Percentiles rank a stretch among this genome's conserved stretches.
These are phyloP conservation scores for Apodemus speciosus DNA, from an alignment of 2,113 vertebrate genomes.

Conservation along the genomic window DNA sequence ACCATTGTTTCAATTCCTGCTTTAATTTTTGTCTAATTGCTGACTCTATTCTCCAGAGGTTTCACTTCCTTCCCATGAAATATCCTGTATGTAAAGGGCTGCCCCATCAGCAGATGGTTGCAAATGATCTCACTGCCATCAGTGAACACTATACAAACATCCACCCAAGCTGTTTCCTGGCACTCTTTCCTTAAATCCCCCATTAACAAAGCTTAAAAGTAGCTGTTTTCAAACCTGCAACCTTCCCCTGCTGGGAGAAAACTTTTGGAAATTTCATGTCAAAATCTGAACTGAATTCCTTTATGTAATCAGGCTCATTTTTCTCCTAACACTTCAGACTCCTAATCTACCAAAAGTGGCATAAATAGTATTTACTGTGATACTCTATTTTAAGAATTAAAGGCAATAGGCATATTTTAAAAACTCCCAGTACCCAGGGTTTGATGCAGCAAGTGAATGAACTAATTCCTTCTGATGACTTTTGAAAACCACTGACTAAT, in stretches of 20 bases:
- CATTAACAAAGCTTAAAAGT: neutral
- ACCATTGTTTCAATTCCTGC: neutral
- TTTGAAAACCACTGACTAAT: neutral
- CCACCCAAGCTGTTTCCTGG: neutral
- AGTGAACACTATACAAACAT: neutral
- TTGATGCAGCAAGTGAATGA: neutral
- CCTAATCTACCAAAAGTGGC: neutral
- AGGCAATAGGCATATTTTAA: neutral
- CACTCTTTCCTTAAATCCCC: neutral
- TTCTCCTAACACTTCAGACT: neutral
- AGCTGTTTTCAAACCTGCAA: neutral
- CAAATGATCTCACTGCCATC: neutral
- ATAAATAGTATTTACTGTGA: neutral
- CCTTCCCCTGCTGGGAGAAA: neutral
- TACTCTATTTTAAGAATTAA: constrained; percentile 27
- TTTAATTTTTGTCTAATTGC: constrained; percentile 4
- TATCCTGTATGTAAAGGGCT: neutral
- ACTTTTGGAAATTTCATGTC: neutral
- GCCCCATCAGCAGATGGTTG: neutral
- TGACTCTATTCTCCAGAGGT: neutral
- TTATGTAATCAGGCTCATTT: neutral
- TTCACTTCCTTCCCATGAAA: constrained; percentile 27
- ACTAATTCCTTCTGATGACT: neutral
- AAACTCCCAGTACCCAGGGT: neutral
- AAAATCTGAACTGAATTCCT: neutral